A percentile compares a stretch with the other conserved stretches of the same genome.
Evolutionary conservation across 1,140 invertebrate species (phyloP).

Genomic region (Drosophila serrata): DNA sequence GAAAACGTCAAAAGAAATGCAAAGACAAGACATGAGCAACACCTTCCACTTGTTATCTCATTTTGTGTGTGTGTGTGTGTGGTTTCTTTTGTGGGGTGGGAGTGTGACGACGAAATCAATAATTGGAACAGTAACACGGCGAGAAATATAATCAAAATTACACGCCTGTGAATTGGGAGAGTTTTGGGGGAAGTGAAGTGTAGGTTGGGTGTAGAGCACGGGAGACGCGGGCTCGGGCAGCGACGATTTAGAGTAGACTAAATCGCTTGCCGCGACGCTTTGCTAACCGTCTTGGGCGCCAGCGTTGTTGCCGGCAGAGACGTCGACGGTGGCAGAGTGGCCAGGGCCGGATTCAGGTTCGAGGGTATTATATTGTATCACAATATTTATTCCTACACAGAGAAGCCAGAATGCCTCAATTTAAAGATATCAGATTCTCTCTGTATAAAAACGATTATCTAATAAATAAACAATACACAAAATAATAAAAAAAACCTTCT

Average conservation of each 20-base stretch:
- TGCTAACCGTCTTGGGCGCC: conserved; percentile 52
- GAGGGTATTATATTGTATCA: too few relatives aligned
- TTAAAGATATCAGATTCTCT: too few relatives aligned
- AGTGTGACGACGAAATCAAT: conserved; percentile 23
- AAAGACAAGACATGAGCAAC: conserved; percentile 46
- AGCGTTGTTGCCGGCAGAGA: conserved; percentile 1
- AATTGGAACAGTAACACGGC: conserved; percentile 26
- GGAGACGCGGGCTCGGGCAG: conserved; percentile 44
- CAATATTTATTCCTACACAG: too few relatives aligned
- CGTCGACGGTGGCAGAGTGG: conserved; percentile 5
- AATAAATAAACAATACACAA: too few relatives aligned
- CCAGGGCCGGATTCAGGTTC: background rate
- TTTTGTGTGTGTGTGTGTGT: background rate
- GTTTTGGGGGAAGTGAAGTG: background rate
- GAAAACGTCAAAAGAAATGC: conserved; percentile 18
- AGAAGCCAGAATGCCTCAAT: too few relatives aligned
- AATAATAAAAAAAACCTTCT: too few relatives aligned
- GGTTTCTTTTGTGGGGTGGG: too few relatives aligned
- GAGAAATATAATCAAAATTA: conserved; percentile 27
- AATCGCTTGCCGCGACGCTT: conserved; percentile 47
- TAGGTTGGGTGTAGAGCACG: conserved; percentile 17
- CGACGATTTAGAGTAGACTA: conserved; percentile 55
- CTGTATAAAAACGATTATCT: too few relatives aligned
- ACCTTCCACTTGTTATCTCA: conserved; percentile 44
- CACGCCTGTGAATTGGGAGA: conserved; percentile 1